Evolutionary conservation across 2,888 invertebrate species (phyloP), one percentile per base, ranked within the genome.

Genomic region (Drosophila pullipes): DNA sequence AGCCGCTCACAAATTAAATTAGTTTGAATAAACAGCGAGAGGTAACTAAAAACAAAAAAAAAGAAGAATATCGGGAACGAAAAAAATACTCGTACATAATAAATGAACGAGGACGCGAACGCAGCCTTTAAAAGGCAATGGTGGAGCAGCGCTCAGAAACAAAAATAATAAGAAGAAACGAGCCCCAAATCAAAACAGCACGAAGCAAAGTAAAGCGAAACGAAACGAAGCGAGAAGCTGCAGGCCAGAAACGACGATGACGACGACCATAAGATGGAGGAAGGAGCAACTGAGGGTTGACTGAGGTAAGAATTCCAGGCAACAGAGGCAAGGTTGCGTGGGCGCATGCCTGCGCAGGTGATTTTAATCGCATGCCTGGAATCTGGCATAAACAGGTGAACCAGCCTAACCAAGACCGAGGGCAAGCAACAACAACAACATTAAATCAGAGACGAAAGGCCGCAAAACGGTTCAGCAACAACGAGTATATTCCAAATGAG

Each of bases 351-450:
- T 76, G 91, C 89, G 92, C 92, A 92, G 92, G 92, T 92, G 92
- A 92, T 92, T 92, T 92, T 92, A 92, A 92, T 92, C 92, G 91
- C 83, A 91, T 91, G 91, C 89, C 91, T 82, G 92, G 90, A 91
- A 92, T 92, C 92, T 92, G 92, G 83, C 85, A 91, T 88, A 87
- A 92, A 92, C 92, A 92, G 92, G 92, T 92, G 92, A 92, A 92
- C 81, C 74, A 70, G 75, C 64, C 54, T 68, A 77, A 74, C 69
- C 62, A 60, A 28, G 59, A 41, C 39, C 35, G 58, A 70, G 69
- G 62, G 69, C 66, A 64, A 62, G 66, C 60, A 37, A 30, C 57
- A 39, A 28, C 61, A 54, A n/a, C 53, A 72, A 74, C 89, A 85
- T 89, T 85, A 85, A 85, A 87, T 90, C 85, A 82, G 85, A 81